phyloP scores from a whole-genome alignment of 2,797 vertebrate genomes.

The Falco naumanni region DNA sequence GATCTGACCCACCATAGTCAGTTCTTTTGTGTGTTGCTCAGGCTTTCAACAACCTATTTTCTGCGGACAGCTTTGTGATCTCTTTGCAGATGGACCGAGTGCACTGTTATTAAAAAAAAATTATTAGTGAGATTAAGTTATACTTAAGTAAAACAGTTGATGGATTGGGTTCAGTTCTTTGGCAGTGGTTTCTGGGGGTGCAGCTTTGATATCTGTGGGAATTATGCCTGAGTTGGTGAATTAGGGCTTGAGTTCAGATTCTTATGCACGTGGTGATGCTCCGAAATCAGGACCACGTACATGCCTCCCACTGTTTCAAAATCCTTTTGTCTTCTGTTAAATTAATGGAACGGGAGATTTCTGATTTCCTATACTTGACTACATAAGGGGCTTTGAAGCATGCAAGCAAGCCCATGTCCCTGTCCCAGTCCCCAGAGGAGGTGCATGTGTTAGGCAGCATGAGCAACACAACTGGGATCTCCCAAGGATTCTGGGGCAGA shows the following conservation, averaged over 20 bases:
- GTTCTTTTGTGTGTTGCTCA: background rate
- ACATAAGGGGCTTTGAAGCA: background rate
- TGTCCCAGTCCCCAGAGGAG: fast-evolving
- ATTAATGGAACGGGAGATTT: background rate
- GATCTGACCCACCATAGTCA: background rate
- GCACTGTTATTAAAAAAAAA: background rate
- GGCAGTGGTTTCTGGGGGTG: background rate
- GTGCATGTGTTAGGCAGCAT: fast-evolving
- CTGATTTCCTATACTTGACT: background rate
- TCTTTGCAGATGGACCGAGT: background rate
- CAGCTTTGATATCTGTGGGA: background rate
- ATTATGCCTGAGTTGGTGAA: background rate
- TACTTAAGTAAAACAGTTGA: background rate
- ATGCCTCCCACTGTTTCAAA: fast-evolving
- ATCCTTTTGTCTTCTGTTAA: background rate
- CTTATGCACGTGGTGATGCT: background rate
- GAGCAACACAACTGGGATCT: background rate
- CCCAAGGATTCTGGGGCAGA: background rate
- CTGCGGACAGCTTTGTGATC: background rate
- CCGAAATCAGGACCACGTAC: background rate
- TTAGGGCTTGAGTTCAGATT: background rate
- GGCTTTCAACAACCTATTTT: background rate
- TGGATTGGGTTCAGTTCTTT: background rate
- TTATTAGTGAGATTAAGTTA: background rate
- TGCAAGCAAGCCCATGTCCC: fast-evolving